Evolutionary conservation across 1,140 invertebrate genomes (phyloP).

Genomic region (Caerostris extrusa): DNA sequence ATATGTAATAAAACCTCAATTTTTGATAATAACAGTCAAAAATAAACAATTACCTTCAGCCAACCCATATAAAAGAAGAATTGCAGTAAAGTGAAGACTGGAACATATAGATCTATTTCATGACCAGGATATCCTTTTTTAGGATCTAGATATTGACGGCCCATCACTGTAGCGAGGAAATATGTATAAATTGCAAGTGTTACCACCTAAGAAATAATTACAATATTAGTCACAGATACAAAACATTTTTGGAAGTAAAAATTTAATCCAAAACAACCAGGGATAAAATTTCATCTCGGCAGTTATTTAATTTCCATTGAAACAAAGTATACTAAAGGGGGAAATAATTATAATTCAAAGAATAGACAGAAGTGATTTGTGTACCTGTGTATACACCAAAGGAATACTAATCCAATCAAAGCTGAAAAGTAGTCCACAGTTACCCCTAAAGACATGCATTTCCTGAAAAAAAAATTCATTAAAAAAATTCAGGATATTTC

Average conservation of each 20-base stretch:
- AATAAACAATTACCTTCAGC: slow-evolving; percentile 83
- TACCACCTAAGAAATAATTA: slow-evolving; percentile 78
- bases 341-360: background rate
- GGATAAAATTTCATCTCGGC: too few species aligned
- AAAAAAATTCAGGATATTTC: background rate
- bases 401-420: slow-evolving; percentile 86
- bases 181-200: slow-evolving; percentile 87
- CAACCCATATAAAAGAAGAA: slow-evolving; percentile 98
- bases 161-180: slow-evolving; percentile 90
- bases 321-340: background rate
- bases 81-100: slow-evolving; percentile 84
- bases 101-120: slow-evolving; percentile 79
- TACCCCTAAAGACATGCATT: slow-evolving; percentile 82
- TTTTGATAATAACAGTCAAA: too few species aligned
- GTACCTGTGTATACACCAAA: slow-evolving; percentile 84
- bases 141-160: slow-evolving; percentile 89
- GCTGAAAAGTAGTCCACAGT: slow-evolving; percentile 83
- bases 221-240: background rate
- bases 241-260: background rate
- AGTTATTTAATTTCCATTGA: background rate
- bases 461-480: slow-evolving; percentile 77
- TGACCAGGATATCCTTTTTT: slow-evolving; percentile 78
- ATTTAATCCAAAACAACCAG: background rate
- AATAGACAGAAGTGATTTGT: background rate
- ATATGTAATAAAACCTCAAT: too few species aligned